Percentiles rank a stretch among this genome's conserved stretches.
Conservation (phyloP, 2,113 vertebrate genomes). For the Callorhinus ursinus region DNA sequence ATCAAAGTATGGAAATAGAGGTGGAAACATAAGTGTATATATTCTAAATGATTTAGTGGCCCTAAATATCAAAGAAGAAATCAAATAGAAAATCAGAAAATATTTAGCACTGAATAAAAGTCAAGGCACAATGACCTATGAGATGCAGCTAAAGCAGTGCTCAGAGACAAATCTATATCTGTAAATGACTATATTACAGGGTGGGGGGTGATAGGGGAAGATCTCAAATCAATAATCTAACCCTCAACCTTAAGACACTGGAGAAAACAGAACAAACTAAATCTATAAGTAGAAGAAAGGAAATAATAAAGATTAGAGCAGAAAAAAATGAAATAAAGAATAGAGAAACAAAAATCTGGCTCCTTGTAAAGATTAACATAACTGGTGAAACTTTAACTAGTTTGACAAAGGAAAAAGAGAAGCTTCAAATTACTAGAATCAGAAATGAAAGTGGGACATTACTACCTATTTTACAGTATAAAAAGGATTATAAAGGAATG, state of each 20-base stretch:
- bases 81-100: not conserved
- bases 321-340: not conserved
- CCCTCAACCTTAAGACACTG: not conserved
- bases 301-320: not conserved
- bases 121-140: not conserved
- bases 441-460: not conserved
- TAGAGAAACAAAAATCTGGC: not conserved
- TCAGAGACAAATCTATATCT: not conserved
- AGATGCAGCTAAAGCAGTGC: not conserved
- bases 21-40: not conserved
- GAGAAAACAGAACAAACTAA: not conserved
- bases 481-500: not conserved
- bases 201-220: not conserved
- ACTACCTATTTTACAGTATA: not conserved
- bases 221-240: not conserved
- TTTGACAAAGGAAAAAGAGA: not conserved
- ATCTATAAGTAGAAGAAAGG: not conserved
- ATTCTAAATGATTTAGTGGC: not conserved
- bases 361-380: not conserved
- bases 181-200: not conserved
- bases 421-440: not conserved
- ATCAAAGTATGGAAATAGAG: not conserved
- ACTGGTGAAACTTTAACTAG: not conserved
- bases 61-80: not conserved
- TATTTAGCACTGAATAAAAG: not conserved